Conservation (phyloP, 1,140 invertebrate species). For the Macrosteles quadrilineatus region DNA sequence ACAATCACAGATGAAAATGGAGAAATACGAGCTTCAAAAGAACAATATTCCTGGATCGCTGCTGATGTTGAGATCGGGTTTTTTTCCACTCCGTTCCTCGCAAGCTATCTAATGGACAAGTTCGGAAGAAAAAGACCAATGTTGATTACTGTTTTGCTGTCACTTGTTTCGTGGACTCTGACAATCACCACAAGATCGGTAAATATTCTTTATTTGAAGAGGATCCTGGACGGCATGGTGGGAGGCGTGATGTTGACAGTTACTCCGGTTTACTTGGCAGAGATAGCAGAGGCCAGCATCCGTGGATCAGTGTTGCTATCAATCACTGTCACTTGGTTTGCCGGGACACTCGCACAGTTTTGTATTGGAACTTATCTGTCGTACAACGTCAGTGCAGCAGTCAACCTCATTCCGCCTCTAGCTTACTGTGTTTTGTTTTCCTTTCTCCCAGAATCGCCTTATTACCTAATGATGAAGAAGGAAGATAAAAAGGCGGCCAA, state of each 20-base stretch:
- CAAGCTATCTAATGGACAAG: neutral
- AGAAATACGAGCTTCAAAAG: conserved; percentile 3
- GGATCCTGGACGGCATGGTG: conserved; percentile 59
- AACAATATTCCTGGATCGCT: neutral
- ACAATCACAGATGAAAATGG: neutral
- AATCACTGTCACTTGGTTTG: conserved; percentile 16
- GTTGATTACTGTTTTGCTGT: neutral
- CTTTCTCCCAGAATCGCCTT: conserved; percentile 74
- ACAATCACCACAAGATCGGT: conserved; percentile 11
- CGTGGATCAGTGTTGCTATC: conserved; percentile 34
- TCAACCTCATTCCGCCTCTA: conserved; percentile 35
- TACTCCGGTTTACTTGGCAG: conserved; percentile 83
- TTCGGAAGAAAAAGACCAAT: neutral
- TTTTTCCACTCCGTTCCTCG: neutral
- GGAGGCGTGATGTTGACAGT: conserved; percentile 73
- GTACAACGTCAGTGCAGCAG: conserved; percentile 6
- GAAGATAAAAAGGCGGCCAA: conserved; percentile 61
- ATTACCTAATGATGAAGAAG: conserved; percentile 62
- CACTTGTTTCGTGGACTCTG: neutral
- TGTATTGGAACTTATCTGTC: conserved; percentile 57
- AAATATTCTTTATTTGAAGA: conserved; percentile 29
- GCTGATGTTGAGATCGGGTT: neutral
- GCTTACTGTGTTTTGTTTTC: conserved; percentile 44
- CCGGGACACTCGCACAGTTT: conserved; percentile 55
- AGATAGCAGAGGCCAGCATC: conserved; percentile 59